These are phyloP conservation scores for Phytoseiulus persimilis DNA, from an alignment of 2,888 invertebrate species.

Conservation along the genomic window DNA sequence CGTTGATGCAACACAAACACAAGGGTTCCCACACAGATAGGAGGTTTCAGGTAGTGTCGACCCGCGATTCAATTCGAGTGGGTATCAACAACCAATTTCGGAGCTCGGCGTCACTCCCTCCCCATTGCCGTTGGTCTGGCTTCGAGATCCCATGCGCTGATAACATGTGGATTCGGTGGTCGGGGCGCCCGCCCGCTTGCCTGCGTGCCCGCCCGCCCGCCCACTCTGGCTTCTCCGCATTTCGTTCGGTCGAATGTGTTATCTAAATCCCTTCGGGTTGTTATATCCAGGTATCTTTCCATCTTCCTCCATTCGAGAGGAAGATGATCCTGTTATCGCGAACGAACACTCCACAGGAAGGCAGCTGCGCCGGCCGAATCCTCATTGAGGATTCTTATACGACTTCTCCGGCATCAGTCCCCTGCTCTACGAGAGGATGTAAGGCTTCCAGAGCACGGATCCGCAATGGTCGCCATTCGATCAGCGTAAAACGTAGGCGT, in stretches of 20 bases:
- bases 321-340: background rate
- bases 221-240: background rate
- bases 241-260: slow-evolving; percentile 8
- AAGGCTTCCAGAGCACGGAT: background rate
- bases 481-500: background rate
- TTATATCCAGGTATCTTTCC: background rate
- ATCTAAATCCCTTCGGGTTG: slow-evolving; percentile 30
- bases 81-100: background rate
- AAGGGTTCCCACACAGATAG: background rate
- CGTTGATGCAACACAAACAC: background rate
- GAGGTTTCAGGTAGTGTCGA: background rate
- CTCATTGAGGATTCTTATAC: background rate
- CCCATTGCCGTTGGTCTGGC: background rate
- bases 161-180: background rate
- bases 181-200: background rate
- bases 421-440: background rate
- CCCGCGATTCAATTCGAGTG: background rate
- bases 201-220: background rate
- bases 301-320: background rate
- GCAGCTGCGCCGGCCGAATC: background rate
- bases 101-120: background rate
- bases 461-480: background rate
- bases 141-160: background rate
- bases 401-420: background rate
- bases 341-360: background rate